Evolutionary conservation across 1,140 invertebrate genomes (phyloP).

Genomic region (Drosophila mojavensis): DNA sequence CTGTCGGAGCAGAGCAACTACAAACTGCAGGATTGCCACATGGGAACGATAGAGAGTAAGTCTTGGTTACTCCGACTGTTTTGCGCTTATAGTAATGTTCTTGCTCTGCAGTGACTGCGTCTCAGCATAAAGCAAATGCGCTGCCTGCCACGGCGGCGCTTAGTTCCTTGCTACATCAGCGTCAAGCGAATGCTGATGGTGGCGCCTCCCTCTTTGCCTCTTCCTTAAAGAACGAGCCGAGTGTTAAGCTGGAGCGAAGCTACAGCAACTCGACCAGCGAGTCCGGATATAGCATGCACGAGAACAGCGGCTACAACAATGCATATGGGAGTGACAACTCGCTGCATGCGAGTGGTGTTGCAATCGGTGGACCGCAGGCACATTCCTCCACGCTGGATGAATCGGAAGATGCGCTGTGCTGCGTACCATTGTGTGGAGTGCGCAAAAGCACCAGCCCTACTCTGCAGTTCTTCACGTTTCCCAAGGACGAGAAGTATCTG

Average conservation of each 20-base stretch:
- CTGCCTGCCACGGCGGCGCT: constrained; percentile 65
- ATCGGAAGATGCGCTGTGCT: constrained; percentile 74
- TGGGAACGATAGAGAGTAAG: constrained; percentile 76
- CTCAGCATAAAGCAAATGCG: constrained; percentile 42
- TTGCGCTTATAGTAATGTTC: background rate
- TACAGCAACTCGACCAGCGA: constrained; percentile 73
- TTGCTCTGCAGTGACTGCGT: constrained; percentile 36
- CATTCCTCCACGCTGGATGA: constrained; percentile 72
- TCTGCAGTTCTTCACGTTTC: constrained; percentile 77
- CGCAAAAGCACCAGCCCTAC: constrained; percentile 77
- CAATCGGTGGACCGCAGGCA: constrained; percentile 65
- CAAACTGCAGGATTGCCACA: constrained; percentile 74
- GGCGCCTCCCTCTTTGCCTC: constrained; percentile 55
- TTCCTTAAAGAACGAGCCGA: constrained; percentile 54
- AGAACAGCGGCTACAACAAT: constrained; percentile 61
- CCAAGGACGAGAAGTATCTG: constrained; percentile 78
- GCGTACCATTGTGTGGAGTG: constrained; percentile 76
- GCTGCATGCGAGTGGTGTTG: constrained; percentile 43
- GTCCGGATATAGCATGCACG: constrained; percentile 62
- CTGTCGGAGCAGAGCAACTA: constrained; percentile 55
- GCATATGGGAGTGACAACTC: constrained; percentile 58
- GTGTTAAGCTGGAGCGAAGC: constrained; percentile 69
- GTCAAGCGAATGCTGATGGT: constrained; percentile 66
- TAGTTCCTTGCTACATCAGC: constrained; percentile 67
- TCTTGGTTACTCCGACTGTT: background rate